phyloP scores from a whole-genome alignment of 2,797 vertebrate genomes.

The Erithacus rubecula region DNA sequence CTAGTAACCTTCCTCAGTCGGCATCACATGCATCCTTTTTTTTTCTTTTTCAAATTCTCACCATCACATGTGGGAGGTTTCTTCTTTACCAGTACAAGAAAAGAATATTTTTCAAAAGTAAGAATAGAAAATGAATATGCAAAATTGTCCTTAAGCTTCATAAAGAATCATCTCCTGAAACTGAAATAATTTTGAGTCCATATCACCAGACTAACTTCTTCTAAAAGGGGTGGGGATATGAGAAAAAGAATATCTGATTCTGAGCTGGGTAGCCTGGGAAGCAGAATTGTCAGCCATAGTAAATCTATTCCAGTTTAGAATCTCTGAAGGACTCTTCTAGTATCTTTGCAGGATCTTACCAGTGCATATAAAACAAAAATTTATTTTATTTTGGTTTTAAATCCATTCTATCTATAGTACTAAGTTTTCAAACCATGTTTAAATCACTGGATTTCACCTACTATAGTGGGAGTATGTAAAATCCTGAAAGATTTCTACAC shows the following conservation, averaged over 20 bases:
- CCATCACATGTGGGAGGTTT: neutral
- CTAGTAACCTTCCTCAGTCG: neutral
- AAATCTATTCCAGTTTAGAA: neutral
- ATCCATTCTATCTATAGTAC: neutral
- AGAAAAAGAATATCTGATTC: neutral
- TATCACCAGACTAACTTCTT: neutral
- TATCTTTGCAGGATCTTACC: neutral
- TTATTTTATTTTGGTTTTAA: neutral
- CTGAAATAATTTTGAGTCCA: neutral
- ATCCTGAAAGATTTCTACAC: neutral
- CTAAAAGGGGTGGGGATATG: neutral
- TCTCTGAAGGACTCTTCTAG: neutral
- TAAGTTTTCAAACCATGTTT: neutral
- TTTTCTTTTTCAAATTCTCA: neutral
- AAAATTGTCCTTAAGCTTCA: neutral
- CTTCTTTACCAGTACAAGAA: neutral
- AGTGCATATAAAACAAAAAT: neutral
- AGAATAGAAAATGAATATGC: constrained; percentile 7
- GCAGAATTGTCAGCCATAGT: neutral
- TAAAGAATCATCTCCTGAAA: neutral
- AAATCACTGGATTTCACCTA: neutral
- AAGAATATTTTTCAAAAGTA: constrained; percentile 2
- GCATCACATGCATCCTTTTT: neutral
- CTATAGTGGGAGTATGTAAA: neutral
- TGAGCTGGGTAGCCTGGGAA: neutral